Conservation (phyloP, 1,140 invertebrate genomes). For the Heterodera carotae region DNA sequence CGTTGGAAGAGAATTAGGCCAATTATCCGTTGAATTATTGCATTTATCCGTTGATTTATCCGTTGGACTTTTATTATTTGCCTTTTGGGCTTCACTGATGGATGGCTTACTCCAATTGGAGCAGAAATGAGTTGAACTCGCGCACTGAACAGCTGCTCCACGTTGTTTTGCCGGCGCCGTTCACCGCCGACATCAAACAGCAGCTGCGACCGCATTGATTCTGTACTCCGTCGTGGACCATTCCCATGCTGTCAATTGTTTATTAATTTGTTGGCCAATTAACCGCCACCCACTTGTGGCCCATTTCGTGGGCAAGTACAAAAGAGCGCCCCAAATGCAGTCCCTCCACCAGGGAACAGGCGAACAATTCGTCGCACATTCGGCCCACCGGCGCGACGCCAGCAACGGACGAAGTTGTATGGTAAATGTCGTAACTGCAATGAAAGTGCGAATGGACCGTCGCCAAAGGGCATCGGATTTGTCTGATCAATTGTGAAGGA, state of each 20-base stretch:
- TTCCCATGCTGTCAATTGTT: slow-evolving; percentile 58
- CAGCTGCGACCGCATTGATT: slow-evolving; percentile 63
- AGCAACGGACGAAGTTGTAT: slow-evolving; percentile 62
- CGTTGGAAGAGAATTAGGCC: too few species aligned
- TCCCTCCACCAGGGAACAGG: slow-evolving; percentile 62
- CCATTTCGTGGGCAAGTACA: slow-evolving; percentile 65
- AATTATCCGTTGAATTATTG: too few species aligned
- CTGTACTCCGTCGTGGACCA: slow-evolving; percentile 65
- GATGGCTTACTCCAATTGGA: slow-evolving; percentile 61
- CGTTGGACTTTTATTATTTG: too few species aligned
- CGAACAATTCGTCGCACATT: slow-evolving; percentile 66
- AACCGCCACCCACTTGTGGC: slow-evolving; percentile 57
- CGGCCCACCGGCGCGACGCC: slow-evolving; percentile 64
- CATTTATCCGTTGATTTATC: too few species aligned
- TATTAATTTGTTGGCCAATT: background rate
- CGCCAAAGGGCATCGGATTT: too few species aligned
- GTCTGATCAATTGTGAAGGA: background rate
- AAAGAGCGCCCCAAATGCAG: slow-evolving; percentile 63
- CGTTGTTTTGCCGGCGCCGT: slow-evolving; percentile 65
- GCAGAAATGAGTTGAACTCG: slow-evolving; percentile 64
- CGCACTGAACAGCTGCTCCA: slow-evolving; percentile 63
- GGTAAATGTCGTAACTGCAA: slow-evolving; percentile 65
- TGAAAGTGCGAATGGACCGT: too few species aligned
- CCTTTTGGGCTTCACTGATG: background rate
- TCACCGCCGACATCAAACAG: slow-evolving; percentile 65